phyloP scores from a whole-genome alignment of 2,113 vertebrate species.

The Vidua macroura region DNA sequence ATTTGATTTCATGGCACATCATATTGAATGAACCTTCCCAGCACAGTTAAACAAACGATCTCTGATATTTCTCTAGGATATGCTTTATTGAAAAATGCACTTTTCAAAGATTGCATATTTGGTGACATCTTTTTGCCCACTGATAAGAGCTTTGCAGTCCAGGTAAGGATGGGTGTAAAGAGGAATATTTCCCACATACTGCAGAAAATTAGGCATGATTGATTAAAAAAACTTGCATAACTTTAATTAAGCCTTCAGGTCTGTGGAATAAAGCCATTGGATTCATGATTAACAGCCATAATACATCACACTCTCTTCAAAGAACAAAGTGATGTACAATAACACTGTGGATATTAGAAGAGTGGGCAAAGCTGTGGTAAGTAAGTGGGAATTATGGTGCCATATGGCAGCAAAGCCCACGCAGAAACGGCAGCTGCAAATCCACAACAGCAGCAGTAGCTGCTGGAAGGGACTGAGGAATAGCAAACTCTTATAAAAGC shows the following conservation, averaged over 20 bases:
- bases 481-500: neutral
- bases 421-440: slow-evolving; percentile 11
- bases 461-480: neutral
- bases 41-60: neutral
- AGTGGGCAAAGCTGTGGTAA: neutral
- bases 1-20: neutral
- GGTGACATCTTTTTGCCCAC: neutral
- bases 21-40: neutral
- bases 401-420: slow-evolving; percentile 14
- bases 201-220: neutral
- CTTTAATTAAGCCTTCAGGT: neutral
- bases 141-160: neutral
- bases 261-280: neutral
- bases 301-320: neutral
- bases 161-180: neutral
- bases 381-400: neutral
- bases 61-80: neutral
- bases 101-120: neutral
- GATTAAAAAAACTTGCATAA: neutral
- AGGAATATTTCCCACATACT: neutral
- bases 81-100: neutral
- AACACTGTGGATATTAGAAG: neutral
- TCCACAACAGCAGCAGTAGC: neutral
- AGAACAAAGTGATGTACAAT: neutral
- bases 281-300: neutral